Percentiles rank a stretch among this genome's conserved stretches.
phyloP scores from a whole-genome alignment of 2,113 vertebrate species.

The Choloepus hoffmanni region DNA sequence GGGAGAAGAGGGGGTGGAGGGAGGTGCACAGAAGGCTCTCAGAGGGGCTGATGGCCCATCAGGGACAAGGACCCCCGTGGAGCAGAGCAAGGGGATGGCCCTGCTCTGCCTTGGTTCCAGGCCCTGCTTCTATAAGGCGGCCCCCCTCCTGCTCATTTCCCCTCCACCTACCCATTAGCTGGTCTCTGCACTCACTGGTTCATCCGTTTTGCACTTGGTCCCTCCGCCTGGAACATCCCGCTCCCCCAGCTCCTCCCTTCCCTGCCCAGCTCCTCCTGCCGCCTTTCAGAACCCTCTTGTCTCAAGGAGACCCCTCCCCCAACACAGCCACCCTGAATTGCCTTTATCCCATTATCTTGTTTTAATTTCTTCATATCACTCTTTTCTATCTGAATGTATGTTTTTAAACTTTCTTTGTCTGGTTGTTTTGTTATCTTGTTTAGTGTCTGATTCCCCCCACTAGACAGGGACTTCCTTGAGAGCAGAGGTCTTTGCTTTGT shows the following conservation, averaged over 20 bases:
- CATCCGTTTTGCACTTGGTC: neutral
- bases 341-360: neutral
- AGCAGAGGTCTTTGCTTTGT: neutral
- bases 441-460: no score
- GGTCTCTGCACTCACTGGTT: fast-evolving
- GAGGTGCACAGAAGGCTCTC: neutral
- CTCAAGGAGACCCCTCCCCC: neutral
- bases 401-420: neutral
- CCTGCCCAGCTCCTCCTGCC: neutral
- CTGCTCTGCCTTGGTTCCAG: fast-evolving
- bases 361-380: neutral
- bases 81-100: neutral
- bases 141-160: neutral
- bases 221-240: neutral
- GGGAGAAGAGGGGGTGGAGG: neutral
- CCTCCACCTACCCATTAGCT: fast-evolving
- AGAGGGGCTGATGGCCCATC: neutral
- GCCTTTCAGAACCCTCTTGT: neutral
- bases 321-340: no score
- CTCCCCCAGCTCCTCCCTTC: neutral
- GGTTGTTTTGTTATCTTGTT: neutral
- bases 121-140: neutral
- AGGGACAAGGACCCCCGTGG: neutral
- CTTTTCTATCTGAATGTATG: neutral
- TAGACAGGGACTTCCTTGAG: fast-evolving